Evolutionary conservation across 1,140 invertebrate species (phyloP).

Genomic region (Grapholita molesta): DNA sequence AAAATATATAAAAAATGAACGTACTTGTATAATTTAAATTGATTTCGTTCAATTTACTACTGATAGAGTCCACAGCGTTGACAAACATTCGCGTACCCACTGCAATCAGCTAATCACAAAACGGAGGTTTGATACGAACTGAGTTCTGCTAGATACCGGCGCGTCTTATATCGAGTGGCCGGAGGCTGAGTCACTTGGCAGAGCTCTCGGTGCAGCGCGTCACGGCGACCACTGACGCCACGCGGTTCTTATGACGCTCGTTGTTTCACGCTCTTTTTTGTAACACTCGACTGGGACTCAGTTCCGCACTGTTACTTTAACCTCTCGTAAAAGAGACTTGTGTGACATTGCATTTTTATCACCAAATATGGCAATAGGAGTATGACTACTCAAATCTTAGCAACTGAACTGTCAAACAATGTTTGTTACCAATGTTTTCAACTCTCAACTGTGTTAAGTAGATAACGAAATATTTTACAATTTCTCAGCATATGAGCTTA

Average conservation of each 20-base stretch:
- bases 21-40: constrained; percentile 54
- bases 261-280: constrained; percentile 23
- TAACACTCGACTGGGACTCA: not conserved
- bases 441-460: too few species aligned
- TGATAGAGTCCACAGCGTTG: constrained; percentile 59
- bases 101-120: constrained; percentile 26
- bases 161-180: constrained; percentile 52
- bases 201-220: constrained; percentile 44
- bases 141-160: constrained; percentile 30
- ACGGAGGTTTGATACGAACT: constrained; percentile 42
- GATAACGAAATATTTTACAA: too few species aligned
- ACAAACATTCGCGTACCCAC: constrained; percentile 52
- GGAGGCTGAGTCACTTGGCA: constrained; percentile 64
- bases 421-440: too few species aligned
- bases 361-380: too few species aligned
- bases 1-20: constrained; percentile 27
- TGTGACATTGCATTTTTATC: not conserved
- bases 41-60: constrained; percentile 52
- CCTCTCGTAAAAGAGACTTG: not conserved
- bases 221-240: constrained; percentile 59
- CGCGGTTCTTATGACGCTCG: constrained; percentile 49
- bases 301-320: not conserved
- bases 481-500: too few species aligned
- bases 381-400: too few species aligned
- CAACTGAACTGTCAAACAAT: too few species aligned